phyloP scores from a whole-genome alignment of 2,113 vertebrate genomes.

The Microtus pennsylvanicus region DNA sequence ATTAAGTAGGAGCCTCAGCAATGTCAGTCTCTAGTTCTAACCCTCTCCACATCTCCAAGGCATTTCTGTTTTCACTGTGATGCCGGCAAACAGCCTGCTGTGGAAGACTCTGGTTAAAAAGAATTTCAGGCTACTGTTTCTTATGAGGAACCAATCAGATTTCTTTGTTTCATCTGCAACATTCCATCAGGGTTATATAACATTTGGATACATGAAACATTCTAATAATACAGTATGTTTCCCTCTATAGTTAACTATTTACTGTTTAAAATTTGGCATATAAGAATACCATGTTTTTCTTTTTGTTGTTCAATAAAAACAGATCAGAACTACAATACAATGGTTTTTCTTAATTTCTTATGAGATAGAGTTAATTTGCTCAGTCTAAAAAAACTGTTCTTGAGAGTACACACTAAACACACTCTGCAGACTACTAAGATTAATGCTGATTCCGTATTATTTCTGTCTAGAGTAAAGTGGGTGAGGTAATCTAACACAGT shows the following conservation, averaged over 20 bases:
- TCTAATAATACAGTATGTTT: conserved; percentile 66
- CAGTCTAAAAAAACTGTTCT: conserved; percentile 44
- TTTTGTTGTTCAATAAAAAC: conserved; percentile 41
- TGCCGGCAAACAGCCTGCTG: conserved; percentile 38
- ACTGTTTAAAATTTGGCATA: conserved; percentile 44
- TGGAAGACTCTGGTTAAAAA: conserved; percentile 50
- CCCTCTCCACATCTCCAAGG: conserved; percentile 43
- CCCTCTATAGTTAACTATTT: conserved; percentile 53
- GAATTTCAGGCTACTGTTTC: conserved; percentile 64
- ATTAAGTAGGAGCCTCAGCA: conserved; percentile 36
- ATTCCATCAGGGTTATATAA: conserved; percentile 80
- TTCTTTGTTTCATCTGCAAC: conserved; percentile 83
- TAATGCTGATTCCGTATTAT: conserved; percentile 11
- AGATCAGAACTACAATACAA: conserved; percentile 6
- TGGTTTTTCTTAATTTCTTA: neutral
- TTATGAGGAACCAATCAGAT: conserved; percentile 72
- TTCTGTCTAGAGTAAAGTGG: conserved; percentile 44
- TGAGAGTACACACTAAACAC: conserved; percentile 20
- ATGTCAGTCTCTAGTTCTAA: conserved; percentile 62
- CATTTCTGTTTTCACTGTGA: conserved; percentile 51
- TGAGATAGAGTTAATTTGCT: conserved; percentile 25
- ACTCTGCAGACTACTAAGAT: conserved; percentile 60
- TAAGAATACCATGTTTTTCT: conserved; percentile 51
- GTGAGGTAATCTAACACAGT: conserved; percentile 60
- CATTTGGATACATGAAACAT: conserved; percentile 65